Evolutionary conservation across 2,797 vertebrate species (phyloP).

Genomic region (Peromyscus aztecus): DNA sequence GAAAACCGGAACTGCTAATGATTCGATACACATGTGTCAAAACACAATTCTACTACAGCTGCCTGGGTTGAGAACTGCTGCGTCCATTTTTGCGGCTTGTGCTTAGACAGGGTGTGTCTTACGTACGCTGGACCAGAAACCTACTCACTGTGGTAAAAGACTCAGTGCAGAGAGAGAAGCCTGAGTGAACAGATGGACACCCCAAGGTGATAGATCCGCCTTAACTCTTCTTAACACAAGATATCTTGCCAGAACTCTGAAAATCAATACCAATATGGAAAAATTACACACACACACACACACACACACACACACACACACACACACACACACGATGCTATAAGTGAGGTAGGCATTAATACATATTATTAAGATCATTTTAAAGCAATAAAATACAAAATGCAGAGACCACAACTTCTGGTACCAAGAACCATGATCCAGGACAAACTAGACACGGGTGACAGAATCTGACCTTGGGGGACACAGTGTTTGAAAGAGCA

Average conservation of each 20-base stretch:
- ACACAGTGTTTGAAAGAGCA: constrained; percentile 38
- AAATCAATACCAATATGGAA: constrained; percentile 28
- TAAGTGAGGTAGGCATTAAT: background rate
- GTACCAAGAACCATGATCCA: rapidly evolving
- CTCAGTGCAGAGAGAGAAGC: background rate
- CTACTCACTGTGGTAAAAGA: background rate
- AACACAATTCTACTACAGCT: background rate
- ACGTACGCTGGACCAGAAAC: background rate
- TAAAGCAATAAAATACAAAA: constrained; percentile 50
- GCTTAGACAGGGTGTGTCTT: background rate
- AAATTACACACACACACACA: background rate
- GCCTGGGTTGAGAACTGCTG: background rate
- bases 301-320: background rate
- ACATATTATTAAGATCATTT: constrained; percentile 11
- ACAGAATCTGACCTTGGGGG: constrained; percentile 15
- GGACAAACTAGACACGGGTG: background rate
- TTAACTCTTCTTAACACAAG: background rate
- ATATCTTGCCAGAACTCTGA: constrained; percentile 56
- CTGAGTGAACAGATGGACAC: background rate
- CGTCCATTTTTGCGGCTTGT: constrained; percentile 31
- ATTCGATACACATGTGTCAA: background rate
- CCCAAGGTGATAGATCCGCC: background rate
- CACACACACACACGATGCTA: background rate
- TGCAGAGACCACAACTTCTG: background rate
- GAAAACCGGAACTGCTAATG: background rate